Base-by-base conservation (phyloP, 2,888 invertebrate species). In the Cephus rjabovi region DNA sequence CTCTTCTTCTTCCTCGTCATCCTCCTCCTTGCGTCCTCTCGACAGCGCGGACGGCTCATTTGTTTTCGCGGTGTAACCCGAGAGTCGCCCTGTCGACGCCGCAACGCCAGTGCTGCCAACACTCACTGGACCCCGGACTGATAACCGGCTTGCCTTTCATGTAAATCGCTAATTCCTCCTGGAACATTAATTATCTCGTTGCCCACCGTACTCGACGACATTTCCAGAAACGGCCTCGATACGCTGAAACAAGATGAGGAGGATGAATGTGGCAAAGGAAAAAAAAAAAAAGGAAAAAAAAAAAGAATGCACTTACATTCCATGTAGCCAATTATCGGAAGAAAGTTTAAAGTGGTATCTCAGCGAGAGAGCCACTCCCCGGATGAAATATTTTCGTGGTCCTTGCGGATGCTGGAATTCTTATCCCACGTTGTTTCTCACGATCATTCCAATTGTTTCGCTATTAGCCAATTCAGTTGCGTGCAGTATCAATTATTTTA, bases 181-280 rank as follows among this genome's bases (percentile, higher is more conserved):
- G 84, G 86, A 84, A 88, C 89, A 89, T 89, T 89, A 89, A 89
- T 89, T 89, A 89, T 89, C 88, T 89, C 88, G 88, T 88, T 88
- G 87, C 86, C 84, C 85, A 80, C 82, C 80, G 75, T 56, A 69
- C 74, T 74, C 56, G 69, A 30, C 69, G 15, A 75, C 35, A 73
- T 76, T 56, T 69, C 71, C 69, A 35, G 75, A 78, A 73, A 75
- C 56, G 56, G 56, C 56, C 56, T 23, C 56, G 56, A 56, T 56
- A 56, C 23, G 30, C 40, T 15, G 68, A 75, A 40, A 74, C 73
- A 34, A 79, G 76, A 80, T 78, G 76, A 76, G 76, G 74, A 34
- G 35, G 56, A 77, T 69, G 68, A 73, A 76, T 69, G 34, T 76
- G 56, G 76, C 56, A 31, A 75, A 77, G 75, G 30, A 34, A 73